A percentile compares a stretch with the other conserved stretches of the same genome.
Evolutionary conservation across 2,888 invertebrate species (phyloP).

Genomic region (Platycnemis pennipes): DNA sequence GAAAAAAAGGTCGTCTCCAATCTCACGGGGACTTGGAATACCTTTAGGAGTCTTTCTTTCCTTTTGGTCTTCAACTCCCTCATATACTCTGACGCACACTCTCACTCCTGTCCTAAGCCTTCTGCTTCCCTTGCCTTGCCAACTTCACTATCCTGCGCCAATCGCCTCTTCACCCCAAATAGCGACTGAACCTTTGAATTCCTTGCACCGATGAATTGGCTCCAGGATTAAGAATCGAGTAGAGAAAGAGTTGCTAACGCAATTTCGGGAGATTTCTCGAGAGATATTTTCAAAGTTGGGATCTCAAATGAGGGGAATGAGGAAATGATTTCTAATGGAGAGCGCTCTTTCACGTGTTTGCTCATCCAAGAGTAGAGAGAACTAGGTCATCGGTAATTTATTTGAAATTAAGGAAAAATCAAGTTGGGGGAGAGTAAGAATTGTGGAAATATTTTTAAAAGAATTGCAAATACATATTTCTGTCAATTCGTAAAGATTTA

Average conservation of each 20-base stretch:
- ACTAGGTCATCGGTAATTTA: too few species aligned
- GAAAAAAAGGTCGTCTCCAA: conserved; percentile 26
- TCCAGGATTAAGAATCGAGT: neutral
- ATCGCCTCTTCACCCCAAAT: neutral
- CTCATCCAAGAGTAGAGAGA: too few species aligned
- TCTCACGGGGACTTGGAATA: neutral
- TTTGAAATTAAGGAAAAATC: too few species aligned
- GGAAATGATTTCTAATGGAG: neutral
- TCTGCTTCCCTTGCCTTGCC: neutral
- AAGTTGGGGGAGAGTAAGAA: too few species aligned
- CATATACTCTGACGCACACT: neutral
- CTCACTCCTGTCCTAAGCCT: neutral
- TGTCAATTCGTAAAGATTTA: too few species aligned
- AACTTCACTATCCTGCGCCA: neutral
- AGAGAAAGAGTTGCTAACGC: neutral
- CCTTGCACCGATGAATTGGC: neutral
- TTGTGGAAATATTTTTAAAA: too few species aligned
- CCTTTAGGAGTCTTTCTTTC: neutral
- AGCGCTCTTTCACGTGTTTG: too few species aligned
- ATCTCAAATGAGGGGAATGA: neutral
- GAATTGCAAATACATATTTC: too few species aligned
- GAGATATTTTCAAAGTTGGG: neutral
- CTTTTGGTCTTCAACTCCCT: neutral
- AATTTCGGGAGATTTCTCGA: neutral
- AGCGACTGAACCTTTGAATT: neutral